Evolutionary conservation across 1,140 invertebrate species (phyloP).

Genomic region (Scaptomyza hsui): DNA sequence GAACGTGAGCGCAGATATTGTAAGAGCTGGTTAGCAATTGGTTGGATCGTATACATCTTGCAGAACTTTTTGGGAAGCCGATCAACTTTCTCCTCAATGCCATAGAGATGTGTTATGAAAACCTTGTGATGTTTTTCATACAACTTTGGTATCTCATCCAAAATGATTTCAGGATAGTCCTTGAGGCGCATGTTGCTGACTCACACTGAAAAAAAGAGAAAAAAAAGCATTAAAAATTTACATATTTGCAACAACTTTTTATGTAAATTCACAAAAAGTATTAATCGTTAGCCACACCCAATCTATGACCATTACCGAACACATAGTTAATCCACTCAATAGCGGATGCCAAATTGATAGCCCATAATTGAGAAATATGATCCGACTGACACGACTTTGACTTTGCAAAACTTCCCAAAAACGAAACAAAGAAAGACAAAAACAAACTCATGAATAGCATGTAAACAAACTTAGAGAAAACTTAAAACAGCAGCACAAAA

Average conservation of each 20-base stretch:
- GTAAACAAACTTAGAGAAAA: constrained; percentile 48
- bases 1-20: constrained; percentile 27
- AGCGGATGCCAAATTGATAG: constrained; percentile 28
- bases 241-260: background rate
- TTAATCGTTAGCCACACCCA: constrained; percentile 1
- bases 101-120: constrained; percentile 45
- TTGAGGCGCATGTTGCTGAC: constrained; percentile 49
- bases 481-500: constrained; percentile 3
- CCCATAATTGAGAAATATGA: constrained; percentile 30
- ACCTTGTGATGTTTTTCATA: constrained; percentile 56
- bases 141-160: constrained; percentile 61
- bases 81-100: constrained; percentile 40
- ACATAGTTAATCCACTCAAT: constrained; percentile 1
- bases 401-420: constrained; percentile 39
- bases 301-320: constrained; percentile 6
- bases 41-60: constrained; percentile 61
- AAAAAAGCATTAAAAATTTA: background rate
- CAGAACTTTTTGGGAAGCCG: constrained; percentile 53
- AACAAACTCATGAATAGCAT: constrained; percentile 16
- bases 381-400: constrained; percentile 21
- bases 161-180: constrained; percentile 56
- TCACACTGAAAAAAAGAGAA: background rate
- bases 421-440: constrained; percentile 13
- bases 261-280: background rate
- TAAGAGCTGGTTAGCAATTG: constrained; percentile 47